Percentiles rank a stretch among this genome's conserved stretches.
Conservation (phyloP, 2,113 vertebrate genomes). For the Callipepla californica region DNA sequence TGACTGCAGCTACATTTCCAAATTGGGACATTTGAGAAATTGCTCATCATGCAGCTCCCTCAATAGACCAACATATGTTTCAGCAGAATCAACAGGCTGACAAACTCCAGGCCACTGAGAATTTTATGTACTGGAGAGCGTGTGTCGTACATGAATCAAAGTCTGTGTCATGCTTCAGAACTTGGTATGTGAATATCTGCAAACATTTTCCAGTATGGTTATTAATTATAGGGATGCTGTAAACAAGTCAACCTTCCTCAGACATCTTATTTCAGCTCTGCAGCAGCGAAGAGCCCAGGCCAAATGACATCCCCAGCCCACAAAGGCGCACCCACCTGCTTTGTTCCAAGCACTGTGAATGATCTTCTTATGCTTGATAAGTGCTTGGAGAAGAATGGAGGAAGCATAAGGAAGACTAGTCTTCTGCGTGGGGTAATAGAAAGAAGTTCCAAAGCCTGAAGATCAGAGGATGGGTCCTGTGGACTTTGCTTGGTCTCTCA, state of each 20-base stretch:
- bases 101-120: slow-evolving; percentile 61
- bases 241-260: slow-evolving; percentile 59
- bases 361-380: neutral
- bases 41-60: slow-evolving; percentile 22
- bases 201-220: slow-evolving; percentile 56
- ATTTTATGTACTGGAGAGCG: slow-evolving; percentile 29
- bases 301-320: neutral
- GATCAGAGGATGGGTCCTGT: neutral
- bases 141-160: slow-evolving; percentile 50
- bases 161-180: neutral
- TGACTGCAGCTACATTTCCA: slow-evolving; percentile 56
- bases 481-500: neutral
- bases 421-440: neutral
- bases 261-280: slow-evolving; percentile 29
- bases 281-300: neutral
- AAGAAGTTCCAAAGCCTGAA: neutral
- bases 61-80: slow-evolving; percentile 56
- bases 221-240: slow-evolving; percentile 53
- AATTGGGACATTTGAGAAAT: slow-evolving; percentile 57
- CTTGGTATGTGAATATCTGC: neutral
- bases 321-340: slow-evolving; percentile 37
- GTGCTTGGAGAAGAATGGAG: neutral
- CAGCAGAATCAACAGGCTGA: slow-evolving; percentile 63
- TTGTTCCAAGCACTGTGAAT: neutral
- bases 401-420: neutral